These are phyloP conservation scores for Neodon shergylaensis DNA, from an alignment of 2,113 vertebrate species.

Conservation along the genomic window DNA sequence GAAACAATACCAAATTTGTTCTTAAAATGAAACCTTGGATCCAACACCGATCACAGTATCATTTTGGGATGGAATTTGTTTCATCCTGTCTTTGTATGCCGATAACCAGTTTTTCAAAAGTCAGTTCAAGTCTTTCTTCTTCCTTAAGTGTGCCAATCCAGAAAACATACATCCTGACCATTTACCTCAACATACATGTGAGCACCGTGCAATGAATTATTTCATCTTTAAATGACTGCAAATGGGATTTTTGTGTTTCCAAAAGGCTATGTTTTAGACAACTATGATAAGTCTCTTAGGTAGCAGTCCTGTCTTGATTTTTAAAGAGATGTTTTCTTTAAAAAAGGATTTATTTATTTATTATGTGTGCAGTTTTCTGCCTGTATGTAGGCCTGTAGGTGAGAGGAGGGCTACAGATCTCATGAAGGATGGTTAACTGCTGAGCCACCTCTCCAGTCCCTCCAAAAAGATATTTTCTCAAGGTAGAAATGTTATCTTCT, in stretches of 20 bases:
- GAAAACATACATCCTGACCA: not conserved
- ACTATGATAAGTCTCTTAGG: not conserved
- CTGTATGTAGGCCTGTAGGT: no score
- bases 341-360: no score
- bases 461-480: not conserved
- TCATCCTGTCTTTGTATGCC: not conserved
- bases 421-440: no score
- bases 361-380: no score
- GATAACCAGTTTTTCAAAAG: constrained; percentile 3
- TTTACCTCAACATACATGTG: not conserved
- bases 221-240: not conserved
- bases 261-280: not conserved
- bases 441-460: no score
- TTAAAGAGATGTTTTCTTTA: not conserved
- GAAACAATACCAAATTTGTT: not conserved
- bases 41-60: not conserved
- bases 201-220: not conserved
- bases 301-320: not conserved
- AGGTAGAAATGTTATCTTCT: not conserved
- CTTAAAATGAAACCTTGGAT: not conserved
- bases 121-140: not conserved
- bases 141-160: not conserved
- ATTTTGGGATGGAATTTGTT: not conserved
- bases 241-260: not conserved
- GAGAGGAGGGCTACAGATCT: no score